phyloP scores from a whole-genome alignment of 2,888 invertebrate genomes.

The Timandra comae region DNA sequence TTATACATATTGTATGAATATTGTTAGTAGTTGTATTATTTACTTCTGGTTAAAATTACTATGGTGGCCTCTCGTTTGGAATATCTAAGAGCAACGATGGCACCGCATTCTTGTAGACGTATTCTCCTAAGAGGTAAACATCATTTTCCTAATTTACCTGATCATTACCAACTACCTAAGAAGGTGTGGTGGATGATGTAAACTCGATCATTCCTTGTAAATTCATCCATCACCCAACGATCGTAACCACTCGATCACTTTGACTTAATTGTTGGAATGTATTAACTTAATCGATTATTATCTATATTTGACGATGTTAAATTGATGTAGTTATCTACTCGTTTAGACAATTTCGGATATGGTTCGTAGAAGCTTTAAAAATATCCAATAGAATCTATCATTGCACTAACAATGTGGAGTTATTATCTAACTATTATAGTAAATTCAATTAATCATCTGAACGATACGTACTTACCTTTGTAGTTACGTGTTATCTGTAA shows the following conservation, averaged over 20 bases:
- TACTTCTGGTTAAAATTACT: no score
- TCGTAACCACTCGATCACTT: conserved; percentile 1
- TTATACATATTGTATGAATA: conserved; percentile 2
- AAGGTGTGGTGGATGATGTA: conserved; percentile 10
- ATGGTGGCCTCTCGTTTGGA: conserved; percentile 7
- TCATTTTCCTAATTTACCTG: no score
- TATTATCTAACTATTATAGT: conserved; percentile 7
- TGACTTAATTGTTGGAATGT: neutral
- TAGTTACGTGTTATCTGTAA: conserved; percentile 27
- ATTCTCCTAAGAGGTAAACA: no score
- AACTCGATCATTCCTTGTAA: conserved; percentile 8
- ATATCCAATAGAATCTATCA: conserved; percentile 20
- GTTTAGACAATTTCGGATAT: conserved; percentile 21
- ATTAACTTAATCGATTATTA: neutral
- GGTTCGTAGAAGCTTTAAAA: conserved; percentile 27
- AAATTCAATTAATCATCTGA: conserved; percentile 32
- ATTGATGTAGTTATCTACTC: neutral
- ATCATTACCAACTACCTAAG: no score
- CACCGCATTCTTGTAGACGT: conserved; percentile 17
- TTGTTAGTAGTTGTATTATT: no score
- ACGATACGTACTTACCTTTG: conserved; percentile 18
- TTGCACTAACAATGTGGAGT: conserved; percentile 24
- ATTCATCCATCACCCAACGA: conserved; percentile 1
- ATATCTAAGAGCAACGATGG: conserved; percentile 17
- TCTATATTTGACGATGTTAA: neutral